Percentiles rank a stretch among this genome's conserved stretches.
These are phyloP conservation scores for Lacerta agilis DNA, from an alignment of 2,797 vertebrate species.

Conservation along the genomic window DNA sequence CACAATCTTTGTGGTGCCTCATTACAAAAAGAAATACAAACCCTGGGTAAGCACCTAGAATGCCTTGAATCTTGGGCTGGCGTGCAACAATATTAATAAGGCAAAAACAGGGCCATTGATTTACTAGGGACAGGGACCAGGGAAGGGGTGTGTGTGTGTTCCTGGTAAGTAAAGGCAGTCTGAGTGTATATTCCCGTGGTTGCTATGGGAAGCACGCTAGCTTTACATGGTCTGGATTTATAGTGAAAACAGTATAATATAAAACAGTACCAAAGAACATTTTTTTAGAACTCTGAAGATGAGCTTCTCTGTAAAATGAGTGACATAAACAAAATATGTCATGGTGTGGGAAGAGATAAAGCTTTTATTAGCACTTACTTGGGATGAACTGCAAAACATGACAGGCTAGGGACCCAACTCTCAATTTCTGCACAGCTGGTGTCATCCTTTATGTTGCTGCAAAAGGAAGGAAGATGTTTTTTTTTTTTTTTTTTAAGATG, in stretches of 20 bases:
- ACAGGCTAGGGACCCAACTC: not conserved
- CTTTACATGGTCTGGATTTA: slow-evolving; percentile 1
- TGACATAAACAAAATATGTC: slow-evolving; percentile 34
- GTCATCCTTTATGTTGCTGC: slow-evolving; percentile 1
- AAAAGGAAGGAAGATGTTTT: not conserved
- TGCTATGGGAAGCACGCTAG: not conserved
- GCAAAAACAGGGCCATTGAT: too few relatives aligned
- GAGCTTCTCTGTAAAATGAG: slow-evolving; percentile 8
- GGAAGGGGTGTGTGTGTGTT: not conserved
- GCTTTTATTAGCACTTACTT: slow-evolving; percentile 23
- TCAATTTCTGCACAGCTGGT: slow-evolving; percentile 1
- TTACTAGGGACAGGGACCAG: not conserved
- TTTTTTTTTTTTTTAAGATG: not conserved
- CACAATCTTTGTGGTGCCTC: too few relatives aligned
- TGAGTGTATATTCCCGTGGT: not conserved
- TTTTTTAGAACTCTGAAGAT: slow-evolving; percentile 14
- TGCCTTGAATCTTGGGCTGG: too few relatives aligned
- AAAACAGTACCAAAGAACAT: not conserved
- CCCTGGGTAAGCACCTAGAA: too few relatives aligned
- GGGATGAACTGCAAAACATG: not conserved
- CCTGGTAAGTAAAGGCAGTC: not conserved
- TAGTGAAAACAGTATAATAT: slow-evolving; percentile 2
- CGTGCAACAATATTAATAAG: not conserved
- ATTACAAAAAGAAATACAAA: too few relatives aligned
- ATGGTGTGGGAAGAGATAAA: slow-evolving; percentile 8